Conservation (phyloP, 2,797 vertebrate genomes). For the Poecilia wingei region DNA sequence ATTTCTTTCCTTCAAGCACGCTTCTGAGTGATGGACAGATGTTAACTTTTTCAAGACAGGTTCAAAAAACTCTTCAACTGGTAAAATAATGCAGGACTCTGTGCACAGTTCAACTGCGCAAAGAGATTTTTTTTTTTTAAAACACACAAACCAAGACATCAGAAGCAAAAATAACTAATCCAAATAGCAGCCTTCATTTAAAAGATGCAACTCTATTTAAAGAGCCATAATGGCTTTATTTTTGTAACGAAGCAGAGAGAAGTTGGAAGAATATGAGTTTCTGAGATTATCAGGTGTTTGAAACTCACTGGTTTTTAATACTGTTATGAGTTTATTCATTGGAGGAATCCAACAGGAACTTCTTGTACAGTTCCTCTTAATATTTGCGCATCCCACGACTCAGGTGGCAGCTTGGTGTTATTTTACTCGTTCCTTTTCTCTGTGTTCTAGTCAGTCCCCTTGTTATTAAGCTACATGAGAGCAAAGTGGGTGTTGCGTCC, state of each 20-base stretch:
- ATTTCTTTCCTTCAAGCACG: neutral
- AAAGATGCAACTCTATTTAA: neutral
- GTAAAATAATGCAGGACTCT: neutral
- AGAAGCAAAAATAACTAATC: neutral
- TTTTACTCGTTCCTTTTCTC: neutral
- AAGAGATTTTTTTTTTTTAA: neutral
- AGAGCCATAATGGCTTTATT: neutral
- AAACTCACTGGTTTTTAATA: neutral
- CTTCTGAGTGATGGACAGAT: neutral
- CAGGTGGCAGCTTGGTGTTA: neutral
- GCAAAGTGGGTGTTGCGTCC: constrained; percentile 29
- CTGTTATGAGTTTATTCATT: neutral
- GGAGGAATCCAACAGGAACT: constrained; percentile 11
- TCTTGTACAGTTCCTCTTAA: constrained; percentile 17
- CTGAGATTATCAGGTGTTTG: constrained; percentile 17
- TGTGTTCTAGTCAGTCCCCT: neutral
- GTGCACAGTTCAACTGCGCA: too few species aligned
- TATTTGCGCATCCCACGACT: constrained; percentile 20
- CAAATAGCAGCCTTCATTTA: neutral
- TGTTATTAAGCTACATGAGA: neutral
- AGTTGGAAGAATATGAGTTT: neutral
- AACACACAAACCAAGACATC: neutral
- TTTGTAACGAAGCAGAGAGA: neutral
- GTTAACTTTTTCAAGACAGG: neutral
- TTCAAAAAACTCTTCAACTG: neutral